phyloP scores from a whole-genome alignment of 2,888 invertebrate species.

The Allygus modestus region DNA sequence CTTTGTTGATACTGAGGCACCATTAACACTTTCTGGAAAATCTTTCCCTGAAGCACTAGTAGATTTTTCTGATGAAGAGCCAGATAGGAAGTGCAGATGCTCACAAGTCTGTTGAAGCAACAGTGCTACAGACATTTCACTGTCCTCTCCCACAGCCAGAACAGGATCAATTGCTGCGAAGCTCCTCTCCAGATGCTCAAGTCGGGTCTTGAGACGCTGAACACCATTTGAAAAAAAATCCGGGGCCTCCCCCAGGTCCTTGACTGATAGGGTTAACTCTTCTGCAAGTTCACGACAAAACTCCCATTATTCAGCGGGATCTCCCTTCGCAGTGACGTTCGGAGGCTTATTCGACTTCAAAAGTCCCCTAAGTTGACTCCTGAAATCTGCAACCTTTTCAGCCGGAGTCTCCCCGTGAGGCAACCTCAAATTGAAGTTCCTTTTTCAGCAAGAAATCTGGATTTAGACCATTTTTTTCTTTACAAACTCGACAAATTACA shows the following conservation, averaged over 20 bases:
- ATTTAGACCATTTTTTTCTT: not conserved
- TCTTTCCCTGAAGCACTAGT: too few relatives aligned
- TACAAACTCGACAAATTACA: too few relatives aligned
- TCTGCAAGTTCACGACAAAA: too few relatives aligned
- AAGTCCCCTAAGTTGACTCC: not conserved
- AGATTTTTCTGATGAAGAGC: too few relatives aligned
- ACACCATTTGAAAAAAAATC: not conserved
- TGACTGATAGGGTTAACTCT: not conserved
- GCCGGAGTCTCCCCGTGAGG: not conserved
- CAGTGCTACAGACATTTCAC: not conserved
- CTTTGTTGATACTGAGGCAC: too few relatives aligned
- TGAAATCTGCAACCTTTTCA: not conserved
- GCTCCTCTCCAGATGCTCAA: not conserved
- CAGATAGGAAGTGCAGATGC: too few relatives aligned
- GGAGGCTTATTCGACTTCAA: not conserved
- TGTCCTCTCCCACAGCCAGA: not conserved
- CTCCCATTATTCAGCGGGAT: not conserved
- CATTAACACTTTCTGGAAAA: too few relatives aligned
- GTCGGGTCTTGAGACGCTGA: not conserved
- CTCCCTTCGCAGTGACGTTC: not conserved
- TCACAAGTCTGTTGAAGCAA: too few relatives aligned
- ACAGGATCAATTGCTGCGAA: not conserved
- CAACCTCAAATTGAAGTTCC: conserved; percentile 7
- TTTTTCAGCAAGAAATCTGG: conserved; percentile 2
- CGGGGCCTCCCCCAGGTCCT: not conserved